Base-by-base conservation (phyloP, 2,797 vertebrate genomes). In the Micrastur ruficollis region DNA sequence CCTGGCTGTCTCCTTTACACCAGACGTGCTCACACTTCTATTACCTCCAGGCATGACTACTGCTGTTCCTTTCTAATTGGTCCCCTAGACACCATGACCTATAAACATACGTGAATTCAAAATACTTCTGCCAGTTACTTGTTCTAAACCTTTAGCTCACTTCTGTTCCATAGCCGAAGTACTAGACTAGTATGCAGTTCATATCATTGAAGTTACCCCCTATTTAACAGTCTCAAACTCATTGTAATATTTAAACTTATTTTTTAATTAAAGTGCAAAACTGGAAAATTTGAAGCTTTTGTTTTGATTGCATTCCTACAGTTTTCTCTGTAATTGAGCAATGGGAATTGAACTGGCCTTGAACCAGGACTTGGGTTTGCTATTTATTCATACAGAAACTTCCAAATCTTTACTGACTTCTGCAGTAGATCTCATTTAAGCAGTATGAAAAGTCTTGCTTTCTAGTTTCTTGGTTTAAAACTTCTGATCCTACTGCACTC, bases 41-140 rank as follows among this genome's bases (percentile, higher is more conserved):
- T 96, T 97, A 96, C 97, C 96, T 97, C 95, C 95, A 97, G 95
- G 95, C 91, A 87, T 62, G 16, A 94, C 96, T 92, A 93, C 90
- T 94, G 94, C 97, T 96, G 93, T 97, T 98, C 96, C 85, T 95
- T 98, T 94, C 95, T 97, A 97, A 97, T 97, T 88, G 52, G 70
- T 96, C 86, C 93, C 94, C 74, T 95, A 79, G 96, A 98, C 80
- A 95, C 95, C 74, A 80, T 52, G 75, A 86, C 96, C 95, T 90
- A 90, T 90, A 80, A 95, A 91, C 53, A 94, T 91, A 61, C 87
- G 50, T 97, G 93, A 93, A 95, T 91, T 94, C 72, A 72, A 90
- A 95, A 93, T 83, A 53, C n/a, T 85, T 65, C 49, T 81, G 87
- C 80, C 62, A 73, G 32, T 78, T 78, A 31, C 31, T 81, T 65